Evolutionary conservation across 2,888 invertebrate genomes (phyloP).

Genomic region (Macaria liturata): DNA sequence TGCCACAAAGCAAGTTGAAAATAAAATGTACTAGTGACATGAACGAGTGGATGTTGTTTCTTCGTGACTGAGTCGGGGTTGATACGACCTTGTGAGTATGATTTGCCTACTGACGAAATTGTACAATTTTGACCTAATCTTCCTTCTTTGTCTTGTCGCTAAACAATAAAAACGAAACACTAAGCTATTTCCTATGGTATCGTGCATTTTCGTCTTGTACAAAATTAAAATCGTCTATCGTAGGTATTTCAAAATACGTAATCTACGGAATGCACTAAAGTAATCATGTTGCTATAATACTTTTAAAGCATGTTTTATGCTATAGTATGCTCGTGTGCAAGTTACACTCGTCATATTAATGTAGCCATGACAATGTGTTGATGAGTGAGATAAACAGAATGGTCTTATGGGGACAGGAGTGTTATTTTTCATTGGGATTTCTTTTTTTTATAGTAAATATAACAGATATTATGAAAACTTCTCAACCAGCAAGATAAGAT

Average conservation of each 20-base stretch:
- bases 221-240: constrained; percentile 37
- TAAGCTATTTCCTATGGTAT: constrained; percentile 41
- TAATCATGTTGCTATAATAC: constrained; percentile 31
- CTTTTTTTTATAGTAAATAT: not conserved
- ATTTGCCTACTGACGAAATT: constrained; percentile 36
- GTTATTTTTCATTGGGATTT: constrained; percentile 4
- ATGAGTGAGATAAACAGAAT: constrained; percentile 40
- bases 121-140: constrained; percentile 32
- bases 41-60: constrained; percentile 60
- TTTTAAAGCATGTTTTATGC: constrained; percentile 29
- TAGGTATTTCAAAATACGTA: constrained; percentile 43
- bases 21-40: constrained; percentile 70
- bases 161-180: constrained; percentile 45
- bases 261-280: constrained; percentile 65
- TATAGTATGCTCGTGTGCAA: constrained; percentile 49
- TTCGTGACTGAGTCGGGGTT: constrained; percentile 40
- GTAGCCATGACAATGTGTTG: constrained; percentile 55
- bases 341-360: constrained; percentile 35
- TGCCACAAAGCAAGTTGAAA: constrained; percentile 80
- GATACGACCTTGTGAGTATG: constrained; percentile 47
- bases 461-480: not conserved
- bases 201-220: constrained; percentile 58
- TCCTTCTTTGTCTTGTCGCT: constrained; percentile 37
- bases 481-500: not conserved
- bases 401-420: constrained; percentile 27